These are phyloP conservation scores for Rhea pennata DNA, from an alignment of 2,113 vertebrate genomes.

Conservation along the genomic window DNA sequence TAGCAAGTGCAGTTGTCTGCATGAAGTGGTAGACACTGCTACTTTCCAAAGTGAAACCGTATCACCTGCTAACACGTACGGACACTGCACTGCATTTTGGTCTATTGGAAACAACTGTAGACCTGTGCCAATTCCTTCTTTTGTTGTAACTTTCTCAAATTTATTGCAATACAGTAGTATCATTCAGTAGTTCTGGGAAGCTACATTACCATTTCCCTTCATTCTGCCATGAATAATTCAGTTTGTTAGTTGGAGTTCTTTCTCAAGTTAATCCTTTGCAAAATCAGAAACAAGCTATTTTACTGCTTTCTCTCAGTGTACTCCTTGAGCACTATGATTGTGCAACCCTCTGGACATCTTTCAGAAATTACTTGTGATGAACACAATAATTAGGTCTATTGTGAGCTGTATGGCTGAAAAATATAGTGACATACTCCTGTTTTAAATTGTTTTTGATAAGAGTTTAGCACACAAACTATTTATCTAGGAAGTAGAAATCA, in stretches of 20 bases:
- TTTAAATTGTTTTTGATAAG: background rate
- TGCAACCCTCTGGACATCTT: background rate
- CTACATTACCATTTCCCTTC: background rate
- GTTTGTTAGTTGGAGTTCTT: background rate
- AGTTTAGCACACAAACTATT: background rate
- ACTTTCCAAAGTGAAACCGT: background rate
- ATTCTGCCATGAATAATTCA: background rate
- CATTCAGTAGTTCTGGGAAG: background rate
- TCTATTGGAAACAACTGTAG: background rate
- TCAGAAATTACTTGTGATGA: background rate
- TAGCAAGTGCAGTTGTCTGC: background rate
- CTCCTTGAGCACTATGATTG: background rate
- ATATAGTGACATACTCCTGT: background rate
- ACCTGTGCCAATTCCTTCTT: background rate
- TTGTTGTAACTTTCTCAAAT: background rate
- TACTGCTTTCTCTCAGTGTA: background rate
- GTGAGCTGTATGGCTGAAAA: background rate
- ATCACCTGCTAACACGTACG: background rate
- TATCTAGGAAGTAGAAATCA: background rate
- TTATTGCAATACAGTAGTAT: background rate
- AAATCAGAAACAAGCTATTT: background rate
- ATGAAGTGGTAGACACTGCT: background rate
- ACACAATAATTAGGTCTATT: background rate
- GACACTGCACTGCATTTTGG: background rate
- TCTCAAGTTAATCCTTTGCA: background rate